A percentile compares a stretch with the other conserved stretches of the same genome.
These are phyloP conservation scores for Pomatostomus ruficeps DNA, from an alignment of 2,113 vertebrate genomes.

Conservation along the genomic window DNA sequence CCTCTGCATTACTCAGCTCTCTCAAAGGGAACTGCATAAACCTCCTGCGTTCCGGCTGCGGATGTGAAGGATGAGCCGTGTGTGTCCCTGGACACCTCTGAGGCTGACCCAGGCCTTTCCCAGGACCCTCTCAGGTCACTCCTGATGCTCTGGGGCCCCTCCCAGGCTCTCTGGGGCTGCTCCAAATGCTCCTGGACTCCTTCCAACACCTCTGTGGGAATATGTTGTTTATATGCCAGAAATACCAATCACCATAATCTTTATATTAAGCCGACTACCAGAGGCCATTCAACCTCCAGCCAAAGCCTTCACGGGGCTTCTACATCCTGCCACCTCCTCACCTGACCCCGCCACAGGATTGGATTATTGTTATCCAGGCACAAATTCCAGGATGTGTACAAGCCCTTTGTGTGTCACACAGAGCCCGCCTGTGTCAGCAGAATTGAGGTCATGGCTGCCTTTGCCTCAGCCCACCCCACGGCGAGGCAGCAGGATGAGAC, in stretches of 20 bases:
- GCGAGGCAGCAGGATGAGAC: not conserved
- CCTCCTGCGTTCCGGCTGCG: not conserved
- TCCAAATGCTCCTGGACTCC: not conserved
- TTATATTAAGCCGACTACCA: not conserved
- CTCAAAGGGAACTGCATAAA: not conserved
- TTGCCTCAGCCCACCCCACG: not conserved
- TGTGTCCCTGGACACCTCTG: not conserved
- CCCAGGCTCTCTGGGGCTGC: not conserved
- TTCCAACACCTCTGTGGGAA: not conserved
- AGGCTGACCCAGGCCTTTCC: not conserved
- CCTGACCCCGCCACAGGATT: not conserved
- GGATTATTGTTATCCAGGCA: not conserved
- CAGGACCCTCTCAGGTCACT: not conserved
- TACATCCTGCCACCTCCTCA: not conserved
- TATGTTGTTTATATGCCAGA: not conserved
- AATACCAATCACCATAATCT: not conserved
- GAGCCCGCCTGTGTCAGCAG: not conserved
- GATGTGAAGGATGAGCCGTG: rapidly evolving
- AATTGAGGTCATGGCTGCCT: not conserved
- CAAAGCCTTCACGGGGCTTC: not conserved
- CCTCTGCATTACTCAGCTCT: conserved; percentile 1
- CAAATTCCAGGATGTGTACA: not conserved
- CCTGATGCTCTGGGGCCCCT: not conserved
- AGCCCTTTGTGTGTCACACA: not conserved
- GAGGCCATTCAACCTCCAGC: not conserved